A percentile compares a stretch with the other conserved stretches of the same genome.
These are phyloP conservation scores for Octodonta nipae DNA, from an alignment of 2,888 invertebrate genomes.

Conservation along the genomic window DNA sequence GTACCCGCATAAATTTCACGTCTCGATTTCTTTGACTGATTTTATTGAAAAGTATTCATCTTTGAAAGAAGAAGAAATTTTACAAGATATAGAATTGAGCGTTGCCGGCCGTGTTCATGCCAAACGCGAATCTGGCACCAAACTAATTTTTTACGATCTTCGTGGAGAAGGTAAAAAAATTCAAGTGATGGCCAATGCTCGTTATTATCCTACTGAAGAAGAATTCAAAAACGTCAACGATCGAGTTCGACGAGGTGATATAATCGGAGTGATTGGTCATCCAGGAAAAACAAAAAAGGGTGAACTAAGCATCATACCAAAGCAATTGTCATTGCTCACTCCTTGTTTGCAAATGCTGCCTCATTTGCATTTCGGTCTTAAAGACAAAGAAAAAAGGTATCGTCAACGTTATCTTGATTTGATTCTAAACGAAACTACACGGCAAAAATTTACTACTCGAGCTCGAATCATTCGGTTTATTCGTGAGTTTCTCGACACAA, in stretches of 20 bases:
- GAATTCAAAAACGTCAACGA: constrained; percentile 65
- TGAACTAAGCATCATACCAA: constrained; percentile 88
- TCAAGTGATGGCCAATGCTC: constrained; percentile 93
- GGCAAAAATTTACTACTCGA: constrained; percentile 73
- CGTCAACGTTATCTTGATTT: constrained; percentile 68
- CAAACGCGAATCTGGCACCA: constrained; percentile 82
- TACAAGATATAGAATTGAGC: constrained; percentile 46
- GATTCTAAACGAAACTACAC: constrained; percentile 84
- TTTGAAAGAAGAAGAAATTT: constrained; percentile 59
- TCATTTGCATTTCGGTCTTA: constrained; percentile 91
- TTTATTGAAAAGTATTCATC: constrained; percentile 73
- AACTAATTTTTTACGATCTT: constrained; percentile 92
- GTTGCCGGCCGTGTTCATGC: constrained; percentile 90
- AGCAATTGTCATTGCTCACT: constrained; percentile 68
- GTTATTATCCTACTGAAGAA: constrained; percentile 58
- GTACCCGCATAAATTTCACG: constrained; percentile 95
- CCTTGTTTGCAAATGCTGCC: constrained; percentile 98
- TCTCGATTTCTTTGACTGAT: constrained; percentile 72
- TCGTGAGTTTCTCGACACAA: constrained; percentile 75
- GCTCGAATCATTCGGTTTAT: constrained; percentile 79
- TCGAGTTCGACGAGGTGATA: constrained; percentile 85
- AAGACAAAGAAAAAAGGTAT: constrained; percentile 92
- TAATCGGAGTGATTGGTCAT: constrained; percentile 75
- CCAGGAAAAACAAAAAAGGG: constrained; percentile 94
- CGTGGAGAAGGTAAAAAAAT: constrained; percentile 89